Evolutionary conservation across 1,140 invertebrate species (phyloP).

Genomic region (Drosophila pruinosa): DNA sequence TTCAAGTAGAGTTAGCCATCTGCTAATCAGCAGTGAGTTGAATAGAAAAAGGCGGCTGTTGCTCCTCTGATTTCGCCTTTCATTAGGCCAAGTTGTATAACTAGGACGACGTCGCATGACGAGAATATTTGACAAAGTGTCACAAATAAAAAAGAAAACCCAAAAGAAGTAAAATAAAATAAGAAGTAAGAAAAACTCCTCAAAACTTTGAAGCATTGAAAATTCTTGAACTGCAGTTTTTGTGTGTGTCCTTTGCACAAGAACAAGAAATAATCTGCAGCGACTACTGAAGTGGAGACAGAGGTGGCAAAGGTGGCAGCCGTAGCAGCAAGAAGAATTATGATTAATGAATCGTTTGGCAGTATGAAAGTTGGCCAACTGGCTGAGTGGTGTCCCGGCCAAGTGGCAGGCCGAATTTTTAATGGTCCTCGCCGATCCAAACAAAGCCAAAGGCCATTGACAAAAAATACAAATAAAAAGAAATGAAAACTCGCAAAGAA

Average conservation of each 20-base stretch:
- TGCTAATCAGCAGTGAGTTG: slow-evolving; percentile 18
- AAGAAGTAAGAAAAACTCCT: slow-evolving; percentile 21
- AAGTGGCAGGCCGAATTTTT: slow-evolving; percentile 63
- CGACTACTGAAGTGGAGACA: slow-evolving; percentile 37
- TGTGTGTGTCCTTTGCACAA: slow-evolving; percentile 35
- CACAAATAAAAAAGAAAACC: neutral
- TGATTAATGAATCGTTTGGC: slow-evolving; percentile 63
- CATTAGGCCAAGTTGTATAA: slow-evolving; percentile 52
- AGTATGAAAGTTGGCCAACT: slow-evolving; percentile 60
- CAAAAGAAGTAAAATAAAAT: slow-evolving; percentile 14
- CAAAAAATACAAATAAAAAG: slow-evolving; percentile 38
- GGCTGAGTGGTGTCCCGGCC: slow-evolving; percentile 43
- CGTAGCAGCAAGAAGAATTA: slow-evolving; percentile 47
- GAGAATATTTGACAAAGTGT: slow-evolving; percentile 50
- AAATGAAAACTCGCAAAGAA: slow-evolving; percentile 8
- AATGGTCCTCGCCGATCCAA: slow-evolving; percentile 59
- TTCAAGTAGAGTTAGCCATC: neutral
- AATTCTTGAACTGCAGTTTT: slow-evolving; percentile 61
- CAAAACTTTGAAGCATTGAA: slow-evolving; percentile 57
- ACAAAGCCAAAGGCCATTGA: slow-evolving; percentile 65
- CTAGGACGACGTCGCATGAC: slow-evolving; percentile 58
- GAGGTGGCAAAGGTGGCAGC: too few species aligned
- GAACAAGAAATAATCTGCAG: slow-evolving; percentile 56
- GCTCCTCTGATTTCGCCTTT: slow-evolving; percentile 26
- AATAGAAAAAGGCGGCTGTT: slow-evolving; percentile 16